These are phyloP conservation scores for Cuculus canorus DNA, from an alignment of 2,797 vertebrate species.

Conservation along the genomic window DNA sequence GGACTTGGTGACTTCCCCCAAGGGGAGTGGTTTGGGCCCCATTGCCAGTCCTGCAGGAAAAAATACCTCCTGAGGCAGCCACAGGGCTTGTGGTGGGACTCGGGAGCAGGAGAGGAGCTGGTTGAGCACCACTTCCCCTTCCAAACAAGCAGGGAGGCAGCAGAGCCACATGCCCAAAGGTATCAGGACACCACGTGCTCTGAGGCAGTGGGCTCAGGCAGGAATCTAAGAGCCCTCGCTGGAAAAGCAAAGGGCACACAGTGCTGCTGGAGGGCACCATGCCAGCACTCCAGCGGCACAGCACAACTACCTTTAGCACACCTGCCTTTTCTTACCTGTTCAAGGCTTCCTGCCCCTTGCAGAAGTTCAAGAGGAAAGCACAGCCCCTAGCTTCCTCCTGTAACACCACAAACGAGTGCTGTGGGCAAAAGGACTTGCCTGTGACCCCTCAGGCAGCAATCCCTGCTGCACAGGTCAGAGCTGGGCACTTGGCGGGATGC, in stretches of 20 bases:
- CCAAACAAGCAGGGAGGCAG: neutral
- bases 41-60: neutral
- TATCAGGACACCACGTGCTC: neutral
- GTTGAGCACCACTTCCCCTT: neutral
- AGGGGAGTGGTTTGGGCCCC: neutral
- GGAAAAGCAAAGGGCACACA: neutral
- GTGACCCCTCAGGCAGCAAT: neutral
- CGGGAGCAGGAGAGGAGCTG: neutral
- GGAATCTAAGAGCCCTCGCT: neutral
- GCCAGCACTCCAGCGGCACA: accelerated
- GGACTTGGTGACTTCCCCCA: accelerated
- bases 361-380: neutral
- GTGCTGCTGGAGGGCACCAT: neutral
- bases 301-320: too few species aligned
- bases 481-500: accelerated
- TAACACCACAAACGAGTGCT: accelerated
- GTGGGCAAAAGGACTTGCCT: neutral
- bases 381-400: neutral
- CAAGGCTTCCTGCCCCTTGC: neutral
- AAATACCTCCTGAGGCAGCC: neutral
- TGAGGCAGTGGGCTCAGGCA: neutral
- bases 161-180: neutral
- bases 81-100: too few species aligned
- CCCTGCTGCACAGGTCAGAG: neutral
- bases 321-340: neutral